Base-by-base conservation (phyloP, 2,797 vertebrate species). In the Strix occidentalis region DNA sequence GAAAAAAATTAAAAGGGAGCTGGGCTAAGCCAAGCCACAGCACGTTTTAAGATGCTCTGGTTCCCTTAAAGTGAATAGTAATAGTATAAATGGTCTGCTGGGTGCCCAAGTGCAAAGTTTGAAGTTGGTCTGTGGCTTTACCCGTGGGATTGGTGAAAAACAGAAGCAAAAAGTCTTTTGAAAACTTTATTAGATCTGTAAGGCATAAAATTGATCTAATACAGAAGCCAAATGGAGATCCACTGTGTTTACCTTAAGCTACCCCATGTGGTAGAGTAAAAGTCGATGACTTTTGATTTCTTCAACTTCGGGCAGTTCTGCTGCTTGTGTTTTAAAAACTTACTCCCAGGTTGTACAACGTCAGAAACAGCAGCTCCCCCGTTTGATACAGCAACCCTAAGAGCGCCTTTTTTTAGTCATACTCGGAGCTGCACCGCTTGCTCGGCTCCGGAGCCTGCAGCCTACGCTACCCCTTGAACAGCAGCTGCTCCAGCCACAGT, bases 211-310 rank as follows among this genome's bases (percentile, higher is more conserved):
- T 0, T 9, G 2, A 7, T 6, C 11, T 16, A 9, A 33, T 16
- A 35, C 0, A 50, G 23, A 57, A 37, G 1, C 12, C 7, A 10
- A 46, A 69, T 1, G 7, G 25, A 45, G 43, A 45, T 18, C 43
- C 43, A 17, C 43, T 45, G 17, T 43, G 4, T 16, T 50, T 26
- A 28, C 25, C 33, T 6, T 9, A 6, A 45, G 24, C 35, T 18
- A 33, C n/a, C 9, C 2, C 64, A 25, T 0, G 16, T 8, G 25
- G 11, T 0, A 17, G 3, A 18, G 5, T 2, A 1, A 0, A 51
- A 70, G 4, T 4, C 10, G 3, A 35, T n/a, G 24, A 12, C 5
- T 57, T 26, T 13, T 5, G 16, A 26, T 18, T 31, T 39, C 15
- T 45, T 17, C 6, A 17, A 10, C 29, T 35, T n/a, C 5, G 9